A percentile compares a stretch with the other conserved stretches of the same genome.
phyloP scores from a whole-genome alignment of 2,888 invertebrate species.

The Apotomis betuletana region DNA sequence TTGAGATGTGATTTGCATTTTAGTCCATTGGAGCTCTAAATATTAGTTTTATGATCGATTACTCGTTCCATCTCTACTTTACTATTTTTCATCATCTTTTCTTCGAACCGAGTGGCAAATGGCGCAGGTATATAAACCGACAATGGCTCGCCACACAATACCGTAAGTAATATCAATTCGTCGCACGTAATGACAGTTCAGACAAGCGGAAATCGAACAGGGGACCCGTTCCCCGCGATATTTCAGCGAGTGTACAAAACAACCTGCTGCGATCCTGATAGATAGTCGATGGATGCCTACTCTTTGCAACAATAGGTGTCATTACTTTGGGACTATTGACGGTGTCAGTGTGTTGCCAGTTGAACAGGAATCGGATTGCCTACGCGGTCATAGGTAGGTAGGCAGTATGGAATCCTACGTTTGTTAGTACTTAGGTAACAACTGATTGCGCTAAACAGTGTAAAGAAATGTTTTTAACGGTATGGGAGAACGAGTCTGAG shows the following conservation, averaged over 20 bases:
- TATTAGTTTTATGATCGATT: not conserved
- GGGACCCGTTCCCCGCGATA: slow-evolving; percentile 67
- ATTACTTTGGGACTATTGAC: slow-evolving; percentile 30
- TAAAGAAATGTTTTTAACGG: too few species aligned
- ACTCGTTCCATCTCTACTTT: not conserved
- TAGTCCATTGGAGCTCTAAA: not conserved
- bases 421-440: too few species aligned
- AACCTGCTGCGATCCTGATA: slow-evolving; percentile 73
- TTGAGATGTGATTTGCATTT: not conserved
- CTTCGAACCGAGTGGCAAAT: slow-evolving; percentile 10
- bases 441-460: too few species aligned
- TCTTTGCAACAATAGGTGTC: slow-evolving; percentile 43
- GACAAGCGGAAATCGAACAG: slow-evolving; percentile 63
- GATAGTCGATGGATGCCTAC: slow-evolving; percentile 49
- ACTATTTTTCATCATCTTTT: not conserved
- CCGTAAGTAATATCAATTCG: slow-evolving; percentile 56
- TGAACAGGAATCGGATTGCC: too few species aligned
- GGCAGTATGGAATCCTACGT: too few species aligned
- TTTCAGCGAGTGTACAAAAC: slow-evolving; percentile 67
- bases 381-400: too few species aligned
- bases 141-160: slow-evolving; percentile 55
- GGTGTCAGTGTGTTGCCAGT: not conserved
- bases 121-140: slow-evolving; percentile 55
- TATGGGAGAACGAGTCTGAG: too few species aligned
- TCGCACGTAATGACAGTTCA: slow-evolving; percentile 68